These are phyloP conservation scores for Leiothrix lutea DNA, from an alignment of 2,113 vertebrate species.

Conservation along the genomic window DNA sequence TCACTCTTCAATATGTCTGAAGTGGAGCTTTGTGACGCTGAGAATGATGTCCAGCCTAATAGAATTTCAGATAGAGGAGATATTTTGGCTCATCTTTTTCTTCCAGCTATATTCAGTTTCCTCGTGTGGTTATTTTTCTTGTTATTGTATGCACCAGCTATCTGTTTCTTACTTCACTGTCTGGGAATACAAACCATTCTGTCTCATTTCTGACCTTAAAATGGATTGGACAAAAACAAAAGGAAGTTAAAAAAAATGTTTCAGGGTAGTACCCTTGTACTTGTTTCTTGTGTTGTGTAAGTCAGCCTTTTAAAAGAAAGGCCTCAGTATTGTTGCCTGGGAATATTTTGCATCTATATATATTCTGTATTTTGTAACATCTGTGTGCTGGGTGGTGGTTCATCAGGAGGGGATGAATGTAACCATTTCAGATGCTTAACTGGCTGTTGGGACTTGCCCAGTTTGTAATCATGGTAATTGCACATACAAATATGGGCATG, in stretches of 20 bases:
- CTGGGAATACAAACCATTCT: slow-evolving; percentile 44
- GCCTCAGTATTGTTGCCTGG: background rate
- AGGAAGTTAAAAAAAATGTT: background rate
- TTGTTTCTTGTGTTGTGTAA: background rate
- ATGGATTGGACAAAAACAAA: slow-evolving; percentile 3
- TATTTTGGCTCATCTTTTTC: slow-evolving; percentile 41
- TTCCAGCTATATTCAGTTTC: slow-evolving; percentile 27
- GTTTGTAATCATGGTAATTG: slow-evolving; percentile 58
- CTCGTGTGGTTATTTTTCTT: slow-evolving; percentile 28
- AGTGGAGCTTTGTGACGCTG: background rate
- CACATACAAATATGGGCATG: background rate
- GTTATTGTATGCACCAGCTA: slow-evolving; percentile 28
- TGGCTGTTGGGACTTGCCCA: slow-evolving; percentile 22
- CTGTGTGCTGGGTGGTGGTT: background rate
- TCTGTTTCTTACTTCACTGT: slow-evolving; percentile 55
- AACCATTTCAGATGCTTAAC: slow-evolving; percentile 35
- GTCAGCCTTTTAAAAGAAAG: background rate
- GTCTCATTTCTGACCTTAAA: slow-evolving; percentile 45
- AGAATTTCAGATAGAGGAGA: slow-evolving; percentile 38
- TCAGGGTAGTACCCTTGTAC: background rate
- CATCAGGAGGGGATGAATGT: slow-evolving; percentile 15
- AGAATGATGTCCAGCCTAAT: slow-evolving; percentile 25
- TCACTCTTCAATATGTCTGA: slow-evolving; percentile 1
- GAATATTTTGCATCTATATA: background rate
- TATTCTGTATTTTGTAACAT: background rate